Evolutionary conservation across 2,797 vertebrate genomes (phyloP).

Genomic region (Enteromius anoplus): DNA sequence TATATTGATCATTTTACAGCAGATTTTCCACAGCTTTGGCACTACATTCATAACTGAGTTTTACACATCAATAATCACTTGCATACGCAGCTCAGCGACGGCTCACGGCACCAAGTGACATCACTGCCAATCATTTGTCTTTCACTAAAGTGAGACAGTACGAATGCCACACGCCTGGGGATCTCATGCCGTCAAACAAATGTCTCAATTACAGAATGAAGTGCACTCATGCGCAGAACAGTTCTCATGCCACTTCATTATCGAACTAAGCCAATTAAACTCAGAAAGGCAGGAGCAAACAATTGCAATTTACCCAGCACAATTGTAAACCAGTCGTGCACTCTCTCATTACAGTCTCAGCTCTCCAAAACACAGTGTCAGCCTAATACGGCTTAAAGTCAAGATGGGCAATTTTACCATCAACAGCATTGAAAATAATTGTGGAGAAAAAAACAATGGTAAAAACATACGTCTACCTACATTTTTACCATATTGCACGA

Average conservation of each 20-base stretch:
- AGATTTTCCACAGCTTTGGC: not conserved
- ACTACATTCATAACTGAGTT: not conserved
- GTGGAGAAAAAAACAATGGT: not conserved
- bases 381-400: not conserved
- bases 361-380: slow-evolving; percentile 36
- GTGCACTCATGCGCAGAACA: slow-evolving; percentile 42
- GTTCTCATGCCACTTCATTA: slow-evolving; percentile 47
- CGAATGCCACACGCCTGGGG: not conserved
- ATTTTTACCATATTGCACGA: not conserved
- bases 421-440: not conserved
- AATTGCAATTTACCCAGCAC: slow-evolving; percentile 52
- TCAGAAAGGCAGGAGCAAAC: slow-evolving; percentile 30
- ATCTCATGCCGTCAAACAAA: slow-evolving; percentile 31
- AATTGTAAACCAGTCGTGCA: slow-evolving; percentile 24
- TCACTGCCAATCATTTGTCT: slow-evolving; percentile 25
- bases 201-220: slow-evolving; percentile 55
- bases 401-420: not conserved
- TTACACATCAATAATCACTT: slow-evolving; percentile 1
- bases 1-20: not conserved
- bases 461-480: not conserved
- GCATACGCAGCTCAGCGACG: not conserved
- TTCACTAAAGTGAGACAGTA: slow-evolving; percentile 17
- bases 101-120: not conserved
- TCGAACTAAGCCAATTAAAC: slow-evolving; percentile 62
- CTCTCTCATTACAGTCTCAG: slow-evolving; percentile 51